Evolutionary conservation across 2,797 vertebrate genomes (phyloP), one percentile per base, ranked within the genome.

Genomic region (Falco peregrinus): DNA sequence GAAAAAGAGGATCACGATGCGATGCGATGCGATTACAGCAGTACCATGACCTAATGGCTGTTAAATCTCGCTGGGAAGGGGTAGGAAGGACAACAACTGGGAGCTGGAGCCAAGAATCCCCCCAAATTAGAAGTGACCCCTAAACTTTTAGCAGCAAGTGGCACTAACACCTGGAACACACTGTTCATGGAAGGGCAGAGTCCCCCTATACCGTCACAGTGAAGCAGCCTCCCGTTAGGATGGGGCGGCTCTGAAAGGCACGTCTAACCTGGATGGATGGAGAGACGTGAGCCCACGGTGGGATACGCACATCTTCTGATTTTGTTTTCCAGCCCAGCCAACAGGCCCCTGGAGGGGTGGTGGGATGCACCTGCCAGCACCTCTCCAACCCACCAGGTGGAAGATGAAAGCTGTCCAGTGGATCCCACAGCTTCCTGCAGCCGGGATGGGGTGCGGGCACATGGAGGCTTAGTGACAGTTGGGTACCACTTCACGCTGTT

Each of bases 11-110:
- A 4, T 28, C 16, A 6, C n/a, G n/a, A n/a, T n/a, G n/a, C 19
- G 9, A 47, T 20, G 28, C 0, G 0, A 16, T n/a, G 47, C 9
- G 11, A 4, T 65, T 25, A 15, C 16, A 2, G 22, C 5, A 2
- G 45, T 19, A 11, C 33, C 26, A 24, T 13, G 28, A 7, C 19
- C 6, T 25, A 11, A 13, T 0, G 15, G 41, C 15, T n/a, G 54
- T 29, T 64, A 16, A 39, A 24, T 29, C 18, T 37, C 14, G 16
- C 43, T 16, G 33, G 16, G 35, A 6, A 16, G 5, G 56, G 41
- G 26, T 26, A 28, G 53, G 10, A 56, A 76, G 41, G 50, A 35
- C 17, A 56, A 15, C 4, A 35, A 21, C 15, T 57, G 74, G 39
- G 57, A 78, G 19, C 22, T 10, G 22, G 45, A 28, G 13, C 13